Percentiles rank a stretch among this genome's conserved stretches.
Evolutionary conservation across 2,888 invertebrate species (phyloP).

Genomic region (Netelia virgata): DNA sequence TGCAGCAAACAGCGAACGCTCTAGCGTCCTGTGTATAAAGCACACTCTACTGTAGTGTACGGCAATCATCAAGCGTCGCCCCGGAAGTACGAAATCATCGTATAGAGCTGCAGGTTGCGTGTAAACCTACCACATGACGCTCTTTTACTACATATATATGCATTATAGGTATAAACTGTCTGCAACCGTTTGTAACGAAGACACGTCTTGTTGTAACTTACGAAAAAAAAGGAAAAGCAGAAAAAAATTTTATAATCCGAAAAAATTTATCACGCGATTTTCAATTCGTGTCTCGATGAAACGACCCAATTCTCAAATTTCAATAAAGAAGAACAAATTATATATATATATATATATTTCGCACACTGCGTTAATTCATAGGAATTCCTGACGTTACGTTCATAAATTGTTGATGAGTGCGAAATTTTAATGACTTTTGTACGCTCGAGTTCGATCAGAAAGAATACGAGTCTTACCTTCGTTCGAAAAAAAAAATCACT

Average conservation of each 20-base stretch:
- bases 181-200: neutral
- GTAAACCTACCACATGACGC: conserved; percentile 51
- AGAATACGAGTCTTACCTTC: conserved; percentile 48
- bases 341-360: no score
- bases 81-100: conserved; percentile 63
- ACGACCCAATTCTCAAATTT: neutral
- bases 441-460: neutral
- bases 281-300: neutral
- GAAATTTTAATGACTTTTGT: neutral
- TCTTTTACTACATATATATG: neutral
- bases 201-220: neutral
- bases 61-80: conserved; percentile 20
- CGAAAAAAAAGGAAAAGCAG: neutral
- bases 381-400: neutral
- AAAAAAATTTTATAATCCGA: neutral
- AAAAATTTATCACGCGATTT: neutral
- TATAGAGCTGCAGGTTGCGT: conserved; percentile 39
- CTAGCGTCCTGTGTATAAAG: neutral
- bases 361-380: neutral
- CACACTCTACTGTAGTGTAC: neutral
- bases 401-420: neutral
- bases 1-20: neutral
- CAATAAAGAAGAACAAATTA: neutral
- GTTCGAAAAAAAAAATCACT: conserved; percentile 52
- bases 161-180: no score